Evolutionary conservation across 2,113 vertebrate species (phyloP).

Genomic region (Dermatemys mawii): DNA sequence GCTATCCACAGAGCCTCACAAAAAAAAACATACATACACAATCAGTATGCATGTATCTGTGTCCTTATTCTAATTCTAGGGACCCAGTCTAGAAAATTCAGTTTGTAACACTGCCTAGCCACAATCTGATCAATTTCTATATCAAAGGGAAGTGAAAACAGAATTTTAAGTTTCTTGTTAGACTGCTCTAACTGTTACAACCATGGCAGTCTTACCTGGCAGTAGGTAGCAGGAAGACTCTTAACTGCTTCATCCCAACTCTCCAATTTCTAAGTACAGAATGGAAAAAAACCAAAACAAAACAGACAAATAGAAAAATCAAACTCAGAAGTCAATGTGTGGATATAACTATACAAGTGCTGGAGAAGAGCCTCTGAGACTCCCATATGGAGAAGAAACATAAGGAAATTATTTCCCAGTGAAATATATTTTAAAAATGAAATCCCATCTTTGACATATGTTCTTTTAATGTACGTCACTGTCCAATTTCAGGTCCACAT

Average conservation of each 20-base stretch:
- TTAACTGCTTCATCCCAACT: constrained; percentile 63
- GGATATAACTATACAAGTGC: constrained; percentile 57
- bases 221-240: constrained; percentile 57
- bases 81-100: constrained; percentile 1
- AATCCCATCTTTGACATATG: background rate
- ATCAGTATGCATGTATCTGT: fast-evolving
- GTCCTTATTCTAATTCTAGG: background rate
- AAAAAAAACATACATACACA: fast-evolving
- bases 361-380: constrained; percentile 65
- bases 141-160: constrained; percentile 32
- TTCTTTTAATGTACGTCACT: background rate
- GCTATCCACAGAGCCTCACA: background rate
- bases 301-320: constrained; percentile 31
- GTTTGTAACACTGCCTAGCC: constrained; percentile 48
- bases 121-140: constrained; percentile 35
- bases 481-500: background rate
- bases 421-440: background rate
- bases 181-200: constrained; percentile 30
- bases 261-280: constrained; percentile 73
- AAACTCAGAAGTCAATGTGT: constrained; percentile 27
- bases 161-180: constrained; percentile 55
- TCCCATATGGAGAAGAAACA: constrained; percentile 72
- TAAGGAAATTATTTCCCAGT: background rate
- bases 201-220: constrained; percentile 43
- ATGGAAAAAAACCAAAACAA: constrained; percentile 63